Percentiles rank a stretch among this genome's conserved stretches.
These are phyloP conservation scores for Lasioglossum villosulum DNA, from an alignment of 2,888 invertebrate species.

Conservation along the genomic window DNA sequence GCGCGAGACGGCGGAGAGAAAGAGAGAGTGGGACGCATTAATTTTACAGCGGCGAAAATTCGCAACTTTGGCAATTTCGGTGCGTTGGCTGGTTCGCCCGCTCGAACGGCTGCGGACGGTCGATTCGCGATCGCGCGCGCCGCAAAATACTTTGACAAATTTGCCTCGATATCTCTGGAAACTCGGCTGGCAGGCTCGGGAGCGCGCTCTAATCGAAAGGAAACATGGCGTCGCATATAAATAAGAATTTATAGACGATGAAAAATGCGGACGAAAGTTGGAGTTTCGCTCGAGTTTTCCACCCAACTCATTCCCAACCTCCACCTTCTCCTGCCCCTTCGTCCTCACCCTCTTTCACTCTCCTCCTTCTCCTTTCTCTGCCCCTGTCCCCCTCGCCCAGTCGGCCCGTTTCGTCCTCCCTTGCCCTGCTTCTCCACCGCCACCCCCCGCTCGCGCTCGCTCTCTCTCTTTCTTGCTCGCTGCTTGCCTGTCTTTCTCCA, in stretches of 20 bases:
- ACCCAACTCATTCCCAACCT: slow-evolving; percentile 39
- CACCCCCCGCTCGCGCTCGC: not conserved
- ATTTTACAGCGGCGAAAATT: slow-evolving; percentile 67
- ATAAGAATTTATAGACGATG: slow-evolving; percentile 84
- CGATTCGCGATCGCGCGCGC: slow-evolving; percentile 52
- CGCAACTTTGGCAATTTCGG: slow-evolving; percentile 71
- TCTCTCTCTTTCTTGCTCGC: not conserved
- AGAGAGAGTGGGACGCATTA: slow-evolving; percentile 60
- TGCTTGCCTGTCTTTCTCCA: not conserved
- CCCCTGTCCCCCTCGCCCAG: slow-evolving; percentile 16
- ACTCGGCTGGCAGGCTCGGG: slow-evolving; percentile 64
- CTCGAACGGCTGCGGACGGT: slow-evolving; percentile 45
- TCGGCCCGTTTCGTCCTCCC: slow-evolving; percentile 30
- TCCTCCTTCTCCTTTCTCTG: slow-evolving; percentile 25
- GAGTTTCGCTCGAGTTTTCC: slow-evolving; percentile 76
- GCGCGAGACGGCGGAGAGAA: not conserved
- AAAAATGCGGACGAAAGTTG: slow-evolving; percentile 82
- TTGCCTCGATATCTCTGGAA: slow-evolving; percentile 70
- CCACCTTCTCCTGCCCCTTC: slow-evolving; percentile 27
- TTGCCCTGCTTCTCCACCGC: not conserved
- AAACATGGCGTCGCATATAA: slow-evolving; percentile 83
- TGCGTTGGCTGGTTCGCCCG: slow-evolving; percentile 35
- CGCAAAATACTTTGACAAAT: slow-evolving; percentile 74
- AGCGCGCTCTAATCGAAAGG: slow-evolving; percentile 80
- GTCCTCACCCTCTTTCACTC: slow-evolving; percentile 5